These are phyloP conservation scores for Dendrocincla tyrannina DNA, from an alignment of 2,797 vertebrate species.

Conservation along the genomic window DNA sequence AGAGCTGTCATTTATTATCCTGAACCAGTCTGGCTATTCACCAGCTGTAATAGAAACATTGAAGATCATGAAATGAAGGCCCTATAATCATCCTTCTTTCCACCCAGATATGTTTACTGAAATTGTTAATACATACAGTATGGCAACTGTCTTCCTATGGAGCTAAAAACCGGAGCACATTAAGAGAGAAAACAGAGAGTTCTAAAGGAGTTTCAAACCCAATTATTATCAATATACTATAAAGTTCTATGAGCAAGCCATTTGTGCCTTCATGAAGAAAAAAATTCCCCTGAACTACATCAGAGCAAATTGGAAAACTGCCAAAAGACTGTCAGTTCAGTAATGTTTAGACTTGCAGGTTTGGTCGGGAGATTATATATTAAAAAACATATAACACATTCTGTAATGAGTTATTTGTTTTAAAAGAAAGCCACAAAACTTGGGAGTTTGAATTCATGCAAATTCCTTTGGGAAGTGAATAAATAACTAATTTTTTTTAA, in stretches of 20 bases:
- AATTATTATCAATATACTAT: neutral
- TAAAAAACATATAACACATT: neutral
- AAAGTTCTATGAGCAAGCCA: neutral
- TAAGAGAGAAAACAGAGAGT: neutral
- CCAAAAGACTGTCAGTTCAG: neutral
- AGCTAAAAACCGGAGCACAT: neutral
- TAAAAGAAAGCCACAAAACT: neutral
- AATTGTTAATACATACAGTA: neutral
- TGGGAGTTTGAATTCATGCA: neutral
- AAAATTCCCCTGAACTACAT: neutral
- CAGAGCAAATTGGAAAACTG: conserved; percentile 15
- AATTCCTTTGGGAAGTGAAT: neutral
- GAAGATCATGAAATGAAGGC: neutral
- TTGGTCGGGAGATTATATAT: neutral
- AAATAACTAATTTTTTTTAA: neutral
- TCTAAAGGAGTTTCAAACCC: neutral
- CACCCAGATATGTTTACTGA: conserved; percentile 7
- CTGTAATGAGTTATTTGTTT: neutral
- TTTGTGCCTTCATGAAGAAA: neutral
- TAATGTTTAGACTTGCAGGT: conserved; percentile 15
- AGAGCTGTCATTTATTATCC: conserved; percentile 2
- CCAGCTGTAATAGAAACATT: conserved; percentile 1
- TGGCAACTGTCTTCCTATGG: neutral
- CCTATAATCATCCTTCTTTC: conserved; percentile 18
- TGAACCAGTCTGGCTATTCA: neutral